Base-by-base conservation (phyloP, 2,888 invertebrate genomes). In the Apotomis turbidana region DNA sequence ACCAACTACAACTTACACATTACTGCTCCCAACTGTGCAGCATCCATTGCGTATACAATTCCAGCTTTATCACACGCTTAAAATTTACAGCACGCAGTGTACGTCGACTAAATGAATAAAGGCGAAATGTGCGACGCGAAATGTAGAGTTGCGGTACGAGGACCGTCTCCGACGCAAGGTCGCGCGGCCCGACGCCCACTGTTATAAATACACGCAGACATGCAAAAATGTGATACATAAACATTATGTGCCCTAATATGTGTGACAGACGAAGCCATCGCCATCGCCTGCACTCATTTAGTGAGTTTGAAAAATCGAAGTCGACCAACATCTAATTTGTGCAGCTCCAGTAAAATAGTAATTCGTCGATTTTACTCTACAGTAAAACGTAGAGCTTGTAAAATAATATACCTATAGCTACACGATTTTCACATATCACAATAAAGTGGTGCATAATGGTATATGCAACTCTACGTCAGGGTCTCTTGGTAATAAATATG, bases 131-230 rank as follows among this genome's bases (percentile, higher is more conserved):
- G 27, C 41, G 71, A 68, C 74, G 77, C 76, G 78, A 79, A 80
- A 79, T 78, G 77, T 55, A 57, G 74, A 74, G 68, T 77, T 73
- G 77, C 81, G 80, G 85, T 87, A 80, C 76, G 74, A 66, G 73
- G 80, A 81, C 80, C 83, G 91, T 91, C 91, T 90, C 90, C 83
- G 81, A 80, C 86, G 85, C 92, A 93, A 92, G 92, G 93, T 91
- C 91, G 90, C 84, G 78, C 78, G 84, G 87, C 82, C 83, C 87
- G 89, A 86, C 83, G 79, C 91, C 91, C 85, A 90, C 90, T 77
- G 85, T 87, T 91, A 91, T 88, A 90, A 90, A 92, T 91, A 92
- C 83, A 90, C 87, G 77, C 90, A 90, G 90, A 87, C 91, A 91
- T 87, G 88, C 88, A 91, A 90, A 92, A 90, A 90, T 91, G 87